Evolutionary conservation across 1,140 invertebrate genomes (phyloP), one percentile per base, ranked within the genome.

Genomic region (Calliopsis andreniformis): DNA sequence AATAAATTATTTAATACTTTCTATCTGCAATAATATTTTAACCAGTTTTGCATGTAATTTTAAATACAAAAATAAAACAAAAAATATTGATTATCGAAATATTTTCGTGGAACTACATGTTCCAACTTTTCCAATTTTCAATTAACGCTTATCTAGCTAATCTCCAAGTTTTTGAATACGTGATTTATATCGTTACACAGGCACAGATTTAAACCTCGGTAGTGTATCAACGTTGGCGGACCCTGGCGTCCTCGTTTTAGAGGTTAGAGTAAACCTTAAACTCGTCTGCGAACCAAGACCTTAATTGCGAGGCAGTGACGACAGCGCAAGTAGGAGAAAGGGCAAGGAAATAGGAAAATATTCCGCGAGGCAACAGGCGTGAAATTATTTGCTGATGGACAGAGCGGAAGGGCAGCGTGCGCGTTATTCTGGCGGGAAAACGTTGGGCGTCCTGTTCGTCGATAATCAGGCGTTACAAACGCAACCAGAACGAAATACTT

Each of bases 361-460:
- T 62, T 42, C 10, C 23, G n/a, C 23, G 16, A 20, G 18, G 39
- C 49, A 56, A 53, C 45, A 76, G 30, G 51, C 23, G 25, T 61
- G 58, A 43, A 56, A 69, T 69, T 69, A 76, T 76, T 58, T 23
- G 42, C 67, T 23, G 45, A 35, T 23, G n/a, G 23, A 67, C n/a
- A 67, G 16, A n/a, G 16, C 23, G 12, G 64, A 30, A 39, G 28
- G 35, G 49, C 25, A 55, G 2, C 7, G 3, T 8, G 12, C 7
- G 4, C 30, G 63, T 35, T 39, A 18, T 18, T 39, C 20, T n/a
- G 49, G n/a, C n/a, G n/a, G n/a, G 23, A 51, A 55, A 55, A 20
- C 0, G 28, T 1, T 8, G 12, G n/a, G 20, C 14, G 16, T 39
- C 53, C 32, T 28, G 39, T 39, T 16, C 20, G 39, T 51, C 23